A percentile compares a stretch with the other conserved stretches of the same genome.
Evolutionary conservation across 2,888 invertebrate species (phyloP).

Genomic region (Lingula anatina): DNA sequence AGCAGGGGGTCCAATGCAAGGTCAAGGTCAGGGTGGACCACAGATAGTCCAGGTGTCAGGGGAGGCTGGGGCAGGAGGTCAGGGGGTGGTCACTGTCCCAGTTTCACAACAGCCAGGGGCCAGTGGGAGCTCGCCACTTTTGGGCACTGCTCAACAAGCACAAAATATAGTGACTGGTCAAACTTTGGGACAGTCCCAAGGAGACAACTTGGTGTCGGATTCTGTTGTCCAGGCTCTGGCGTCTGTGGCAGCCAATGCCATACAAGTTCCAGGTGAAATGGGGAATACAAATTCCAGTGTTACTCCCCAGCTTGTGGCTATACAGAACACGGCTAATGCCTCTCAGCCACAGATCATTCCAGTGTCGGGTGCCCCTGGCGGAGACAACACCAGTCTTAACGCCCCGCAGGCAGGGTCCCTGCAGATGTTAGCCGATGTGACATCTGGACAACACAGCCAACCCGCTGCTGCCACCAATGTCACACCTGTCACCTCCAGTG

Average conservation of each 20-base stretch:
- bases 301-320: conserved; percentile 28
- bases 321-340: conserved; percentile 29
- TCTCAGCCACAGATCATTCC: conserved; percentile 37
- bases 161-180: no score
- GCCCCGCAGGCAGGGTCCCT: conserved; percentile 10
- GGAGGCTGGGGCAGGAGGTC: no score
- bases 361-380: conserved; percentile 25
- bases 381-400: no score
- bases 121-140: no score
- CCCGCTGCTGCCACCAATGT: conserved; percentile 6
- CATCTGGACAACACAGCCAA: no score
- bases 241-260: conserved; percentile 23
- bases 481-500: conserved; percentile 14
- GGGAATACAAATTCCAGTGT: conserved; percentile 5
- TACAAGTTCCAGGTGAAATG: conserved; percentile 14
- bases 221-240: conserved; percentile 14
- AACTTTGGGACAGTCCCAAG: conserved; percentile 4
- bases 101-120: no score
- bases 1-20: neutral
- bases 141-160: no score
- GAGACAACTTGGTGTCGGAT: no score
- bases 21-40: neutral
- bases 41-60: neutral
- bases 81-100: no score
- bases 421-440: conserved; percentile 8